phyloP scores from a whole-genome alignment of 2,888 invertebrate species.

The Syrista parreyssii region DNA sequence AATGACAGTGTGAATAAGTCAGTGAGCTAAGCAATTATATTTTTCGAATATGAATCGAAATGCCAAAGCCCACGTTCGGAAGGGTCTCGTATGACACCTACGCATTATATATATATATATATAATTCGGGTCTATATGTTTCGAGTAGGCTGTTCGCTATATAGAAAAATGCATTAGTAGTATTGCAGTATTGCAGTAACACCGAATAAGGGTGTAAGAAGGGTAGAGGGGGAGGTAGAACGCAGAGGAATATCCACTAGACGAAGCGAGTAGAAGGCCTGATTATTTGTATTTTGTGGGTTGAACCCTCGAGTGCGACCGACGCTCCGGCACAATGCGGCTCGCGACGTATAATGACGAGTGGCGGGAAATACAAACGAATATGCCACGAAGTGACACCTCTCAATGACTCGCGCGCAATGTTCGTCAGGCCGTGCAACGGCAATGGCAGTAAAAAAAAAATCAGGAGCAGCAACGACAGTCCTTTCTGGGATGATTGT shows the following conservation, averaged over 20 bases:
- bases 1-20: slow-evolving; percentile 34
- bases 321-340: slow-evolving; percentile 51
- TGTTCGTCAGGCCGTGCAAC: slow-evolving; percentile 25
- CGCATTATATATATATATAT: slow-evolving; percentile 10
- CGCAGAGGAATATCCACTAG: slow-evolving; percentile 24
- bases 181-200: neutral
- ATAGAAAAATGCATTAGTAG: neutral
- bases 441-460: neutral
- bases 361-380: slow-evolving; percentile 61
- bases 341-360: slow-evolving; percentile 34
- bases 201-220: neutral
- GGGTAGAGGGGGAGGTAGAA: neutral
- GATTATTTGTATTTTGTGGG: slow-evolving; percentile 58
- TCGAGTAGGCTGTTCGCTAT: neutral
- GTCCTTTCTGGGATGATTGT: neutral
- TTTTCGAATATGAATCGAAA: slow-evolving; percentile 50
- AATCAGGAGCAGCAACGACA: neutral
- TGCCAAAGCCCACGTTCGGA: neutral
- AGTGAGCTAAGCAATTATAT: slow-evolving; percentile 43
- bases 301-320: slow-evolving; percentile 50
- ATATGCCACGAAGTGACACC: slow-evolving; percentile 67
- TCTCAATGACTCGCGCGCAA: slow-evolving; percentile 59
- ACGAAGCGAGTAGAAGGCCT: slow-evolving; percentile 29
- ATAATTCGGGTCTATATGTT: neutral
- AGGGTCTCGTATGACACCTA: neutral